Evolutionary conservation across 2,888 invertebrate species (phyloP), one percentile per base, ranked within the genome.

Genomic region (Agriotes lineatus): DNA sequence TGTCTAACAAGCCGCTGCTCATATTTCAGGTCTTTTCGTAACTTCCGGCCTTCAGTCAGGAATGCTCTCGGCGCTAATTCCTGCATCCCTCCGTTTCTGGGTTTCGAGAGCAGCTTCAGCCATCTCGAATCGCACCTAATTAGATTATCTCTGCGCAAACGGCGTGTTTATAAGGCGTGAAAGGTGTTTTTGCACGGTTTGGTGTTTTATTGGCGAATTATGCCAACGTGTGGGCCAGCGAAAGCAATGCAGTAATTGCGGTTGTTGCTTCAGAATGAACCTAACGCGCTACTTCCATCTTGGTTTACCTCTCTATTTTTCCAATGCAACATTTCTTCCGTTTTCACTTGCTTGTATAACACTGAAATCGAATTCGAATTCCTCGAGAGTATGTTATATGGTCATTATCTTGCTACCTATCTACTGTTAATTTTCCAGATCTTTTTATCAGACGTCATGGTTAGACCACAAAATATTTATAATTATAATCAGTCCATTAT

Each of bases 1-100:
- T 45, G 37, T 48, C 16, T 42, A 42, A 42, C 42, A 42, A 42
- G 4, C 37, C n/a, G 14, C 12, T 14, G 16, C 39, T 39, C 20
- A 39, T 50, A 33, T 52, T 52, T 45, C 48, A 35, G 30, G 19
- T 1, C 16, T 33, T 65, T 58, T 48, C 50, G 48, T 50, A 58
- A 59, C 20, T 25, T 65, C 44, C 52, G 48, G 18, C n/a, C n/a
- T 45, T 9, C 6, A 48, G 48, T 20, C 20, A 48, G n/a, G 10
- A n/a, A 22, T 22, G 19, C 22, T 42, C 9, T 42, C 2, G 1
- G 12, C 5, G 12, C 14, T 39, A 39, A 39, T 39, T 12, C 0
- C n/a, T n/a, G n/a, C n/a, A n/a, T n/a, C n/a, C n/a, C n/a, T n/a
- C n/a, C n/a, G n/a, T n/a, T n/a, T n/a, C n/a, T n/a, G n/a, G n/a